Percentiles rank a stretch among this genome's conserved stretches.
Conservation (phyloP, 2,888 invertebrate genomes). For the Ceraclea dissimilis region DNA sequence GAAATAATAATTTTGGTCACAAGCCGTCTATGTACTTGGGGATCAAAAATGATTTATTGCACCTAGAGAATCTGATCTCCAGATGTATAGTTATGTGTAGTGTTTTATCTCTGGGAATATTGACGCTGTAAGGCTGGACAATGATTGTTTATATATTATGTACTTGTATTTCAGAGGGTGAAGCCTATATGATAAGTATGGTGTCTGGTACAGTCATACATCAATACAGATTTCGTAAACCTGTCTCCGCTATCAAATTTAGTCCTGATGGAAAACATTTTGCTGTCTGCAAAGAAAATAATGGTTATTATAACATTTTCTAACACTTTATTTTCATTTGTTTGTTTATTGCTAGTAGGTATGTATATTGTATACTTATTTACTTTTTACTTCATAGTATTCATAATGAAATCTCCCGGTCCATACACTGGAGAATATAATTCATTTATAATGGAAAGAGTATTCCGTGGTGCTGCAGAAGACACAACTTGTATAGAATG, state of each 20-base stretch:
- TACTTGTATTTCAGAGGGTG: slow-evolving; percentile 52
- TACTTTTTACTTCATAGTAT: slow-evolving; percentile 43
- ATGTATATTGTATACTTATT: neutral
- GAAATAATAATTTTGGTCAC: too few species aligned
- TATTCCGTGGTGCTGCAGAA: slow-evolving; percentile 75
- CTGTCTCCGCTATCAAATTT: slow-evolving; percentile 72
- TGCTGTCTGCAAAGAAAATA: slow-evolving; percentile 81
- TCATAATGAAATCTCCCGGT: slow-evolving; percentile 81
- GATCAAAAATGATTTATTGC: too few species aligned
- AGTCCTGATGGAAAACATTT: slow-evolving; percentile 92
- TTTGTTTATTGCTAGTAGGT: neutral
- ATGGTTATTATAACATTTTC: slow-evolving; percentile 47
- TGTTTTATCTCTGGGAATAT: too few species aligned
- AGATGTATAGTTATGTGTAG: too few species aligned
- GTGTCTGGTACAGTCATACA: slow-evolving; percentile 77
- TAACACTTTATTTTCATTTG: neutral
- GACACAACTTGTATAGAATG: slow-evolving; percentile 84
- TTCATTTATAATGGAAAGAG: slow-evolving; percentile 77
- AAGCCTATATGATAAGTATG: slow-evolving; percentile 79
- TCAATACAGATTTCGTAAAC: slow-evolving; percentile 72
- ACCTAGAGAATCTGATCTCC: too few species aligned
- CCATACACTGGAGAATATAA: slow-evolving; percentile 74
- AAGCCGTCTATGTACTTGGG: too few species aligned
- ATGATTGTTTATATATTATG: too few species aligned
- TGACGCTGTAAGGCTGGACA: too few species aligned